phyloP scores from a whole-genome alignment of 2,797 vertebrate species.

The Nasua narica region DNA sequence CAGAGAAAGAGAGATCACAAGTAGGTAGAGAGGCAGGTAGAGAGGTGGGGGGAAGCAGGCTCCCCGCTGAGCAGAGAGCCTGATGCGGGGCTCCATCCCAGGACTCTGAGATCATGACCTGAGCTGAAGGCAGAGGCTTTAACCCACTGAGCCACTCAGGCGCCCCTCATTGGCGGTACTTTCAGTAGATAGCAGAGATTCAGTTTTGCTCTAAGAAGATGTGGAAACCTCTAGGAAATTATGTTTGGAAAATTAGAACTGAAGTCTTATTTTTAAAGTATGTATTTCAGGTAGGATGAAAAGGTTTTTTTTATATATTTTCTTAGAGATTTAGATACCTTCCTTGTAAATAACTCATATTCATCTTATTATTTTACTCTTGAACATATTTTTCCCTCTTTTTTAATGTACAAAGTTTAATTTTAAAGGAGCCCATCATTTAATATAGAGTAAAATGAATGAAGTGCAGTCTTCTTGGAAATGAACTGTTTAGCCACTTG shows the following conservation, averaged over 20 bases:
- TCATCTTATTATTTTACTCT: not conserved
- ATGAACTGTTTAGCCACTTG: not conserved
- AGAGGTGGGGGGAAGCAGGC: too few relatives aligned
- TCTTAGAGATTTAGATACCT: not conserved
- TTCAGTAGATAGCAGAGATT: not conserved
- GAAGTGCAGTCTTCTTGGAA: not conserved
- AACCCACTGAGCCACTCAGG: too few relatives aligned
- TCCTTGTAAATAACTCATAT: not conserved
- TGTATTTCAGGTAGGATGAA: not conserved
- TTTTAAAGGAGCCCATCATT: not conserved
- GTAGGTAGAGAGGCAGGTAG: too few relatives aligned
- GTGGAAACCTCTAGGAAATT: not conserved
- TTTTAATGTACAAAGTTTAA: not conserved
- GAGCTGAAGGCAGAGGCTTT: too few relatives aligned
- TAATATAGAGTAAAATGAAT: not conserved
- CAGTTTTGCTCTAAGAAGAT: not conserved
- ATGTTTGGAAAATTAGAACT: constrained; percentile 27
- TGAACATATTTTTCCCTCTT: not conserved
- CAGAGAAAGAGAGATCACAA: too few relatives aligned
- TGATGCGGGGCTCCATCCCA: too few relatives aligned
- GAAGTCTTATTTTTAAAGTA: constrained; percentile 21
- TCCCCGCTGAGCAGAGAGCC: too few relatives aligned
- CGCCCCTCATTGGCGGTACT: too few relatives aligned
- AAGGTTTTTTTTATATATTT: not conserved
- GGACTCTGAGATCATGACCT: too few relatives aligned